phyloP scores from a whole-genome alignment of 2,113 vertebrate genomes.

The Clarias macrocephalus region DNA sequence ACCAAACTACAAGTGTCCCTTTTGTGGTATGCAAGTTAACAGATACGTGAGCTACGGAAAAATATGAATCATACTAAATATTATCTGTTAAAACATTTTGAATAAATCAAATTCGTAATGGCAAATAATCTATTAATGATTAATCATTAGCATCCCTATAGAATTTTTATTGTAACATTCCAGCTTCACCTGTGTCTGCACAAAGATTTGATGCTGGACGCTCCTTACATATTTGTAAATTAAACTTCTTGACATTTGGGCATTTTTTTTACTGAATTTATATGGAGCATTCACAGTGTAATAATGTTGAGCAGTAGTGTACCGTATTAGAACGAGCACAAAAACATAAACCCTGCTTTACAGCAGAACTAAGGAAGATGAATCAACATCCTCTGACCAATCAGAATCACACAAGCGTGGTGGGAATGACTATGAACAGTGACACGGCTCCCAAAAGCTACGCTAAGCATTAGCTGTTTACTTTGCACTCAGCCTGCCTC shows the following conservation, averaged over 20 bases:
- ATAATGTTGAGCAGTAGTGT: background rate
- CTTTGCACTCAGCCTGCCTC: conserved; percentile 42
- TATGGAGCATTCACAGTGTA: background rate
- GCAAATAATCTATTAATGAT: no score
- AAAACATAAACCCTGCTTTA: background rate
- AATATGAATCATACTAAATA: no score
- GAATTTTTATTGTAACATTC: background rate
- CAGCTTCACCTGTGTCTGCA: no score
- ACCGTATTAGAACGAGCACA: background rate
- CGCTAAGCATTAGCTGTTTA: conserved; percentile 45
- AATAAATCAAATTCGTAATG: no score
- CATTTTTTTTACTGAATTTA: background rate
- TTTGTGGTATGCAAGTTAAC: no score
- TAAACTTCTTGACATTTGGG: background rate
- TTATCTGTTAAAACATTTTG: no score
- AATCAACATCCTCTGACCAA: background rate
- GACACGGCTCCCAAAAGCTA: conserved; percentile 30
- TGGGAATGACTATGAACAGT: background rate
- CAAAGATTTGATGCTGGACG: background rate
- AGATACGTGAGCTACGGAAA: no score
- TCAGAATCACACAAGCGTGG: background rate
- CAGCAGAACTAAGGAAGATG: background rate
- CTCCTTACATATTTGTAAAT: background rate
- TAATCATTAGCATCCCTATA: no score
- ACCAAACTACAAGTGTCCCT: no score